A percentile compares a stretch with the other conserved stretches of the same genome.
phyloP scores from a whole-genome alignment of 2,888 invertebrate species.

The Xestia ashworthii region DNA sequence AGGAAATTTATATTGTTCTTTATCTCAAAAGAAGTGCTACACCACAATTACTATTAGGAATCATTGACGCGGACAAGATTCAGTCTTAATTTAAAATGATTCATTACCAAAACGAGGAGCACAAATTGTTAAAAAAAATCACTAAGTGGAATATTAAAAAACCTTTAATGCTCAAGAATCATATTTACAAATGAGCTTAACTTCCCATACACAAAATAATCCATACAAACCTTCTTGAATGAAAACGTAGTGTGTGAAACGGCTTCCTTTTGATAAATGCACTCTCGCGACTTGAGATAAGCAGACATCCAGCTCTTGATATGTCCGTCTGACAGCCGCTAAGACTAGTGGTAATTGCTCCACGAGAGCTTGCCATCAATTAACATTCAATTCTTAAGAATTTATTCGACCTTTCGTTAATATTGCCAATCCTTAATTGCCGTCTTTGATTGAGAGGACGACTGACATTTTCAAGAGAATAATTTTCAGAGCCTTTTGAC shows the following conservation, averaged over 20 bases:
- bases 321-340: slow-evolving; percentile 75
- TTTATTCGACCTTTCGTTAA: slow-evolving; percentile 53
- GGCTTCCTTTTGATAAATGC: slow-evolving; percentile 74
- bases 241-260: slow-evolving; percentile 59
- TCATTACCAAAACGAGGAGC: neutral
- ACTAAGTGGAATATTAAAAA: neutral
- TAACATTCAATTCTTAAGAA: slow-evolving; percentile 63
- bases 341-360: slow-evolving; percentile 80
- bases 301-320: slow-evolving; percentile 75
- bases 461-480: slow-evolving; percentile 40
- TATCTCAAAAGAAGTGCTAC: neutral
- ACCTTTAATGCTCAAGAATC: neutral
- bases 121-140: neutral
- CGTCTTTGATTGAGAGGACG: slow-evolving; percentile 43
- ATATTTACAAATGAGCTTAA: neutral
- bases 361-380: slow-evolving; percentile 69
- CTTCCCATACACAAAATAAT: neutral
- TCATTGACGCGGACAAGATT: too few relatives aligned
- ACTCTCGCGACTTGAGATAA: slow-evolving; percentile 74
- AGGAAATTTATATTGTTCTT: neutral
- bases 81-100: neutral
- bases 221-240: slow-evolving; percentile 6
- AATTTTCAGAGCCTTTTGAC: slow-evolving; percentile 24
- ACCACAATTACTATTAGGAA: neutral
- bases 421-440: slow-evolving; percentile 62